These are phyloP conservation scores for Tokudaia tokunoshimensis DNA, from an alignment of 2,797 vertebrate species.

Conservation along the genomic window DNA sequence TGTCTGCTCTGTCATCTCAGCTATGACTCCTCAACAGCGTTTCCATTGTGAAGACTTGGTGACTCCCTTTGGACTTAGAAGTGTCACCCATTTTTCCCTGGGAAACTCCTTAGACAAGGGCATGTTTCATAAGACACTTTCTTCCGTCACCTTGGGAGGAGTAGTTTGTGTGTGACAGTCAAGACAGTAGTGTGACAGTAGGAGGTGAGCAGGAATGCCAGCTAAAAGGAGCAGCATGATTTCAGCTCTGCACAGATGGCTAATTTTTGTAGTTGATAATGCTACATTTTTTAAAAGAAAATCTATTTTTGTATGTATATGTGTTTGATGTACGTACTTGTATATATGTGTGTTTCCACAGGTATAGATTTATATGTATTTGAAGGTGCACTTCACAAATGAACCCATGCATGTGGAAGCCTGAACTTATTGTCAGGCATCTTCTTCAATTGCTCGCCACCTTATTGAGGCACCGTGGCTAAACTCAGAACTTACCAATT, in stretches of 20 bases:
- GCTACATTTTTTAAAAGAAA: not conserved
- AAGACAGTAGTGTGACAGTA: not conserved
- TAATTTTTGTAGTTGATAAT: conserved; percentile 29
- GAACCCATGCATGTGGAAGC: not conserved
- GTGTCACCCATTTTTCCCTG: not conserved
- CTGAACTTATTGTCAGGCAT: not conserved
- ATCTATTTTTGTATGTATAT: not conserved
- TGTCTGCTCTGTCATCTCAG: not conserved
- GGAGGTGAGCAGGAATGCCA: not conserved
- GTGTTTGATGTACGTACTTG: not conserved
- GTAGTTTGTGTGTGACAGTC: conserved; percentile 8
- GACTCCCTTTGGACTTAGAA: not conserved
- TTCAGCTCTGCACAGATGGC: not conserved
- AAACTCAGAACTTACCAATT: not conserved
- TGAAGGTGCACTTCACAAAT: too few relatives aligned
- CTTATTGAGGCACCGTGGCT: not conserved
- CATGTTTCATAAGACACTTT: not conserved
- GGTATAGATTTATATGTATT: not conserved
- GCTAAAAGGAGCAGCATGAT: not conserved
- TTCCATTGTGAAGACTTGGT: not conserved
- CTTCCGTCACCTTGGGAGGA: not conserved
- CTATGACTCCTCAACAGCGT: not conserved
- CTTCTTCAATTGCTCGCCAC: not conserved
- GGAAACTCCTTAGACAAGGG: not conserved
- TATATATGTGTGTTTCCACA: not conserved